Conservation (phyloP, 2,113 vertebrate species). For the Misgurnus anguillicaudatus region DNA sequence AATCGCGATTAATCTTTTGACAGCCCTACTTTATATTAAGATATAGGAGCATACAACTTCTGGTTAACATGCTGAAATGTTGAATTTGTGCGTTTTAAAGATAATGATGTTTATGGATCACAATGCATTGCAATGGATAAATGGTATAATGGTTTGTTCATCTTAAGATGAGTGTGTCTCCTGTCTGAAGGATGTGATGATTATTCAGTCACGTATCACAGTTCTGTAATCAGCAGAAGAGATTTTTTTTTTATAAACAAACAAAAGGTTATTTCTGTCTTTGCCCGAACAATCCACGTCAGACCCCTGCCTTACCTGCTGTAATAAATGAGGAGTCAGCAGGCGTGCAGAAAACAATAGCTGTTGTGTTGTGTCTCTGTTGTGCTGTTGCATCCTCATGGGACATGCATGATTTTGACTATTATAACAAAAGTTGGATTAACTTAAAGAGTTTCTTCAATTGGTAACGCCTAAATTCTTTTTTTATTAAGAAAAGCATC, state of each 20-base stretch:
- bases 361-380: constrained; percentile 22
- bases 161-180: neutral
- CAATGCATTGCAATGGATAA: constrained; percentile 19
- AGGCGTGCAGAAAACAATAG: constrained; percentile 52
- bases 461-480: too few relatives aligned
- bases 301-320: constrained; percentile 36
- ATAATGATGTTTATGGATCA: too few relatives aligned
- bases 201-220: constrained; percentile 42
- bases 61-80: too few relatives aligned
- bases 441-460: neutral
- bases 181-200: constrained; percentile 14
- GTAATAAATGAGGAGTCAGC: constrained; percentile 33
- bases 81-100: too few relatives aligned
- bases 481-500: too few relatives aligned
- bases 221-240: constrained; percentile 37
- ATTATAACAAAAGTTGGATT: neutral
- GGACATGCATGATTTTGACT: neutral
- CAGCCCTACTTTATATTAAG: too few relatives aligned
- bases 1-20: too few relatives aligned
- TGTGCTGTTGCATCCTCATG: constrained; percentile 31
- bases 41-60: too few relatives aligned
- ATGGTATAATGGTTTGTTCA: too few relatives aligned
- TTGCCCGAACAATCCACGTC: neutral
- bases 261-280: constrained; percentile 46
- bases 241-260: constrained; percentile 46